Conservation (phyloP, 2,888 invertebrate species). For the Sminthurides aquaticus region DNA sequence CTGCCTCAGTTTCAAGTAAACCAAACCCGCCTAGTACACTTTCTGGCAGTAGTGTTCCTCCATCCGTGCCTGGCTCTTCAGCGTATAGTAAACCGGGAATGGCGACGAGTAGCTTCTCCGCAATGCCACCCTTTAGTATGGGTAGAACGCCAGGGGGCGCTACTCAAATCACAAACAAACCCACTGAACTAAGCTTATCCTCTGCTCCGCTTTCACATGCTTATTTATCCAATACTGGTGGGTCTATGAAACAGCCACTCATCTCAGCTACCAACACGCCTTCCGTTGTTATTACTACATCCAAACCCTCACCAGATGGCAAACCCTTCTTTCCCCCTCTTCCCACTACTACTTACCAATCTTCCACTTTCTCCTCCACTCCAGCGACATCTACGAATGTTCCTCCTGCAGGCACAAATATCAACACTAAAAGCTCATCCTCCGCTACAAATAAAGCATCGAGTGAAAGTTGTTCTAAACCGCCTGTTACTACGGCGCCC, state of each 20-base stretch:
- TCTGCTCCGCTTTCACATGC: not conserved
- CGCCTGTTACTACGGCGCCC: not conserved
- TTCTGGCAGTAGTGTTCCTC: not conserved
- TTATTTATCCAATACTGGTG: no score
- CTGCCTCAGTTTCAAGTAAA: not conserved
- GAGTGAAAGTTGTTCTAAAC: not conserved
- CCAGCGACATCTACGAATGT: slow-evolving; percentile 3
- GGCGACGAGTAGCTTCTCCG: not conserved
- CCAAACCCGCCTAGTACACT: not conserved
- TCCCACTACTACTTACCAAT: not conserved
- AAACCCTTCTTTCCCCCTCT: not conserved
- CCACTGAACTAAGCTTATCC: not conserved
- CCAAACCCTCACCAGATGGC: slow-evolving; percentile 8
- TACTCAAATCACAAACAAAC: not conserved
- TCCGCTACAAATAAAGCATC: not conserved
- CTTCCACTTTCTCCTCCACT: not conserved
- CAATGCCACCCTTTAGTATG: not conserved
- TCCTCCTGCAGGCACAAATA: not conserved
- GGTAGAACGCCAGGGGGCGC: not conserved
- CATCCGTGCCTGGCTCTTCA: no score
- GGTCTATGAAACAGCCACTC: not conserved
- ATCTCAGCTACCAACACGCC: slow-evolving; percentile 1
- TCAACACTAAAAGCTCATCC: not conserved
- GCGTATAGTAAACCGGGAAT: not conserved
- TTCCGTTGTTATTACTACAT: not conserved